Percentiles rank a stretch among this genome's conserved stretches.
These are phyloP conservation scores for Ecdyonurus torrentis DNA, from an alignment of 2,888 invertebrate species.

Conservation along the genomic window DNA sequence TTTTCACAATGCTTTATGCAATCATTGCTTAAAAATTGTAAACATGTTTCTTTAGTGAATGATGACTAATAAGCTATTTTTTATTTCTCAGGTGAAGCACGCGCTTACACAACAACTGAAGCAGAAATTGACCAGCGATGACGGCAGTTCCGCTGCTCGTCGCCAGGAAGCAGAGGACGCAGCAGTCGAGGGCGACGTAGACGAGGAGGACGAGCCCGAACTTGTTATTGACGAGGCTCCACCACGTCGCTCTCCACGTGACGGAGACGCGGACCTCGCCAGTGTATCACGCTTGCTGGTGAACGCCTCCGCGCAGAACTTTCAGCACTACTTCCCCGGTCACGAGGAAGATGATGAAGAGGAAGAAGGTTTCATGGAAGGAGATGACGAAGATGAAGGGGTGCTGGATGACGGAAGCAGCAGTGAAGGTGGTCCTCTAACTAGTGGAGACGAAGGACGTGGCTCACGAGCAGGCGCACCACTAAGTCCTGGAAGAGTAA, in stretches of 20 bases:
- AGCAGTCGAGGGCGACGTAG: constrained; percentile 27
- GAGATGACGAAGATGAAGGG: constrained; percentile 24
- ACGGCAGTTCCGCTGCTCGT: constrained; percentile 4
- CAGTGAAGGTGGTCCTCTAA: constrained; percentile 55
- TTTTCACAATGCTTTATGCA: no score
- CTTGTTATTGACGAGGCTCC: constrained; percentile 48
- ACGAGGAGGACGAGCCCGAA: constrained; percentile 44
- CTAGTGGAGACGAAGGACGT: constrained; percentile 36
- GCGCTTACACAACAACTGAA: constrained; percentile 67
- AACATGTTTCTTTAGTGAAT: no score
- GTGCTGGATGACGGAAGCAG: constrained; percentile 47
- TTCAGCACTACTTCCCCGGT: constrained; percentile 44
- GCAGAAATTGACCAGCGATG: constrained; percentile 10
- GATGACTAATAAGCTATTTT: no score
- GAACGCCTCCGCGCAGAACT: constrained; percentile 47
- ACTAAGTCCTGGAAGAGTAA: constrained; percentile 27
- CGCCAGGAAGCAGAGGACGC: constrained; percentile 10
- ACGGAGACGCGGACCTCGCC: constrained; percentile 41
- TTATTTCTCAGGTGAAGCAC: constrained; percentile 45
- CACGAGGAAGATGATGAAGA: constrained; percentile 30
- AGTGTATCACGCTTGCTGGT: constrained; percentile 58
- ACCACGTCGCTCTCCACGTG: constrained; percentile 13
- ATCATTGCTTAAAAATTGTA: no score
- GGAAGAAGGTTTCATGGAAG: constrained; percentile 15
- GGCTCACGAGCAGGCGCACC: constrained; percentile 26